A percentile compares a stretch with the other conserved stretches of the same genome.
These are phyloP conservation scores for Hyphantria cunea DNA, from an alignment of 1,140 invertebrate genomes.

Conservation along the genomic window DNA sequence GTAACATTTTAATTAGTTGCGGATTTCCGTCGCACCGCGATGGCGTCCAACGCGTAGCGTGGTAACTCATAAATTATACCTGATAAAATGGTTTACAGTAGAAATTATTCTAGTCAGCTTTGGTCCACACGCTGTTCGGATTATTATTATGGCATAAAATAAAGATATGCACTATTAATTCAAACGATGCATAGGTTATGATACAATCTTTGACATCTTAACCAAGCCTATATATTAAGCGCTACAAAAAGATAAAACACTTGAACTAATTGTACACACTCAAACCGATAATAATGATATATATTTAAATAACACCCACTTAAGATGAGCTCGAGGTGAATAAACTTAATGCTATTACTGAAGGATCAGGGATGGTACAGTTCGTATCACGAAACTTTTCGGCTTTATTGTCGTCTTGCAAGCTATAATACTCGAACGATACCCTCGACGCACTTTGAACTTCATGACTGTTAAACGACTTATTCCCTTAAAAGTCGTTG, in stretches of 20 bases:
- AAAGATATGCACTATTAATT: too few relatives aligned
- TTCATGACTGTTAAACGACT: constrained; percentile 31
- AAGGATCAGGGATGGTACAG: constrained; percentile 28
- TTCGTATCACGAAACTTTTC: constrained; percentile 13
- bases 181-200: too few relatives aligned
- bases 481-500: constrained; percentile 23
- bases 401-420: constrained; percentile 22
- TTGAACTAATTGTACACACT: too few relatives aligned
- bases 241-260: too few relatives aligned
- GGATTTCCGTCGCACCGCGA: constrained; percentile 59
- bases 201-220: too few relatives aligned
- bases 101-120: constrained; percentile 30
- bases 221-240: too few relatives aligned
- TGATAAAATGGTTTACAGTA: constrained; percentile 35
- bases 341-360: constrained; percentile 17
- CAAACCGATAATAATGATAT: too few relatives aligned
- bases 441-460: constrained; percentile 32
- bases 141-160: constrained; percentile 1
- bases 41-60: constrained; percentile 31
- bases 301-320: too few relatives aligned
- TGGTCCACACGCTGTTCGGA: constrained; percentile 17
- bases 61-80: constrained; percentile 37
- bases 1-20: constrained; percentile 76
- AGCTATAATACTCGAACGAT: constrained; percentile 36
- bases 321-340: too few relatives aligned